phyloP scores from a whole-genome alignment of 2,113 vertebrate genomes.

The Ibidorhyncha struthersii region DNA sequence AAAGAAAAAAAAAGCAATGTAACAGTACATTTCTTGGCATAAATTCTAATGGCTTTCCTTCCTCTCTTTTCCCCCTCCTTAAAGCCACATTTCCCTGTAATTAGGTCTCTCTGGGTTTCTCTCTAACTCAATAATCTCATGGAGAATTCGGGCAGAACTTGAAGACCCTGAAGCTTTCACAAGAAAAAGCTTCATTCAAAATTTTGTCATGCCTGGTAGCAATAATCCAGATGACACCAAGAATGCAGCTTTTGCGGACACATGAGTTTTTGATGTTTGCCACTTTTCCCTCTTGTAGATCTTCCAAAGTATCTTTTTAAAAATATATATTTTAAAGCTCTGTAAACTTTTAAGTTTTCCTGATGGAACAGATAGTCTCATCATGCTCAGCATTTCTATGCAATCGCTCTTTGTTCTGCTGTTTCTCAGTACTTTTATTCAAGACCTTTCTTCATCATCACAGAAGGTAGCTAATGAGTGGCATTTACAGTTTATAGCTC shows the following conservation, averaged over 20 bases:
- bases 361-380: background rate
- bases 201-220: background rate
- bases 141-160: background rate
- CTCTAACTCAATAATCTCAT: background rate
- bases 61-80: background rate
- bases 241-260: background rate
- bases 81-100: background rate
- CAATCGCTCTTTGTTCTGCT: background rate
- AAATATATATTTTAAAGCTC: background rate
- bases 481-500: background rate
- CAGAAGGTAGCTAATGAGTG: background rate
- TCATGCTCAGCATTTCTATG: background rate
- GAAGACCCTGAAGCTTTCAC: background rate
- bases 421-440: background rate
- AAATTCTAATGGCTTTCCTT: background rate
- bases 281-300: background rate
- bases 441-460: background rate
- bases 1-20: rapidly evolving
- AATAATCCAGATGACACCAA: background rate
- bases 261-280: background rate
- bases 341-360: background rate
- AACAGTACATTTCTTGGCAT: background rate
- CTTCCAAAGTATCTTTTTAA: background rate
- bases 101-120: background rate
- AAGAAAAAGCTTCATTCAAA: background rate